phyloP scores from a whole-genome alignment of 2,113 vertebrate species.

The Zosterops hypoxanthus region DNA sequence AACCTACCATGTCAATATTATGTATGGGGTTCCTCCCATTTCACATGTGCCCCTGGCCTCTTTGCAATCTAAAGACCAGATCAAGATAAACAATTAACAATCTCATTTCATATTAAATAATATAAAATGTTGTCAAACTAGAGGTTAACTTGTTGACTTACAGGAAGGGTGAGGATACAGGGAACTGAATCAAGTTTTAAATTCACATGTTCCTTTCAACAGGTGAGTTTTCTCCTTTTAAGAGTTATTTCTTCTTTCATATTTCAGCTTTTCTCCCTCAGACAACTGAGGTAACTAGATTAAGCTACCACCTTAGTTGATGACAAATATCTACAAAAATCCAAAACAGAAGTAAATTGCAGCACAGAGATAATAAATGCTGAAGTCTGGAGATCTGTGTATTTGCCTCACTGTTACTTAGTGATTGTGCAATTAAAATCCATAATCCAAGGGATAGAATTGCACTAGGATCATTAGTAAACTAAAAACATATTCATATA shows the following conservation, averaged over 20 bases:
- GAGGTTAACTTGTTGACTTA: neutral
- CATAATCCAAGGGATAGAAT: neutral
- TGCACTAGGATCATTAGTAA: neutral
- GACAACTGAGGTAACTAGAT: neutral
- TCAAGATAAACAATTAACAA: neutral
- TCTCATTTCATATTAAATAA: neutral
- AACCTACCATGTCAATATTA: neutral
- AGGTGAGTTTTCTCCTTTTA: neutral
- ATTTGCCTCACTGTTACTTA: neutral
- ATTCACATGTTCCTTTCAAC: neutral
- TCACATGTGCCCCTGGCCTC: accelerated
- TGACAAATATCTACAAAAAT: neutral
- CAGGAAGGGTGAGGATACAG: neutral
- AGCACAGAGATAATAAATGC: neutral
- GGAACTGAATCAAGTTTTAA: neutral
- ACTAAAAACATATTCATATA: neutral
- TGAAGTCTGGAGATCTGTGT: neutral
- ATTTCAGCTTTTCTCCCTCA: neutral
- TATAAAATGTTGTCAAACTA: neutral
- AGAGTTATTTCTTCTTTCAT: neutral
- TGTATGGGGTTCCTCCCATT: accelerated
- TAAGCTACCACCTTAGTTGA: neutral
- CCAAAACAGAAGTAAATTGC: neutral
- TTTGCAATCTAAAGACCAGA: neutral
- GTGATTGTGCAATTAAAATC: neutral